Evolutionary conservation across 2,113 vertebrate species (phyloP), one percentile per base, ranked within the genome.

Genomic region (Synchiropus splendidus): DNA sequence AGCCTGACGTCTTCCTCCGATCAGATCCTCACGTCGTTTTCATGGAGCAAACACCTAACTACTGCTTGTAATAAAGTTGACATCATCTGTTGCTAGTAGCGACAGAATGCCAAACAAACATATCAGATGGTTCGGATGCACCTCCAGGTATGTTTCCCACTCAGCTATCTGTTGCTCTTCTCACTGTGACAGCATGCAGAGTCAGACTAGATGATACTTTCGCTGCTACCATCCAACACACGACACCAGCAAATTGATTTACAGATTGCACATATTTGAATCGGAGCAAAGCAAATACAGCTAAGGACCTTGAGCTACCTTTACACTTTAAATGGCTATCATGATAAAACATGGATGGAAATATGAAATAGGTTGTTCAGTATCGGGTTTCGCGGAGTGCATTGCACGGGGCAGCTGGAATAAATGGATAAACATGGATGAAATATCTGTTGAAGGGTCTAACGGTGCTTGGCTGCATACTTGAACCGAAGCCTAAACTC

Each of bases 71-170:
- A 51, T 51, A 48, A 57, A 60, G 54, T 9, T 34, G 21, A 49
- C 52, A 49, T 58, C 39, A 48, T 50, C 51, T 52, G 75, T 80
- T 76, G 77, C 79, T 70, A 72, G 33, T 61, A 49, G 75, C 62
- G 64, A 77, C 64, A 52, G 42, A 45, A 36, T 36, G 45, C 65
- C 65, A 74, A 77, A 81, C 70, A 80, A 80, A 80, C 70, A 79
- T 70, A 81, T 75, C 69, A 37, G 67, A 61, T 80, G 65, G 58
- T 70, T 66, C 65, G 64, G 74, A 65, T 74, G 71, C 62, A 72
- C 64, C 64, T 60, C 60, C 6, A 55, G 58, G 58, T 72, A 77
- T 75, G 67, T 51, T 67, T 71, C 50, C 49, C 59, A 57, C 67
- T 56, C 45, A 43, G 61, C 54, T 72, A 65, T 75, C 75, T 48